These are phyloP conservation scores for Cataglyphis cursor DNA, from an alignment of 2,888 invertebrate genomes.

Conservation along the genomic window DNA sequence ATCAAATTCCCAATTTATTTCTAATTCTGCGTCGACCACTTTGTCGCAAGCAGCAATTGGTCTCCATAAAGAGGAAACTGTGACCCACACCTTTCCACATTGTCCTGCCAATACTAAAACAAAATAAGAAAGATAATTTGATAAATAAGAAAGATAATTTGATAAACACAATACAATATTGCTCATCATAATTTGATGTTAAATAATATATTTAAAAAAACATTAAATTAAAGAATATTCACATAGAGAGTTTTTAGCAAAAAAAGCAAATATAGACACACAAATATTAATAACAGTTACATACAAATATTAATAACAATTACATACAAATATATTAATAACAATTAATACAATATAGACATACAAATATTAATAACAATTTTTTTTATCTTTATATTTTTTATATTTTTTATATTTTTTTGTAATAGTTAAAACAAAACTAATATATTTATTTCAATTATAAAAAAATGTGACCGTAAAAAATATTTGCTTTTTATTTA, in stretches of 20 bases:
- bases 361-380: no score
- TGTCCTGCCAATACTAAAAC: slow-evolving; percentile 77
- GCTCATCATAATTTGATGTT: background rate
- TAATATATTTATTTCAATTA: background rate
- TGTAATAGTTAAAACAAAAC: slow-evolving; percentile 4
- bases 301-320: no score
- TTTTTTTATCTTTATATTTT: background rate
- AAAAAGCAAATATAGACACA: background rate
- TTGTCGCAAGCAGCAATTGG: slow-evolving; percentile 80
- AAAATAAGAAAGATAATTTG: background rate
- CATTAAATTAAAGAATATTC: background rate
- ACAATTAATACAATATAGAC: no score
- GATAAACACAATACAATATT: background rate
- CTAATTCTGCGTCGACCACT: slow-evolving; percentile 87
- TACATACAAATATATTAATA: no score
- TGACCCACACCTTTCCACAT: slow-evolving; percentile 87
- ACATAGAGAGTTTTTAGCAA: background rate
- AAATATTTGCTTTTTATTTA: slow-evolving; percentile 9
- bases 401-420: slow-evolving; percentile 11
- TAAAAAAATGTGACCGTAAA: background rate
- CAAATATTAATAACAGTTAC: background rate
- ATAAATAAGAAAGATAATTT: background rate
- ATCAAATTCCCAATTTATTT: slow-evolving; percentile 88
- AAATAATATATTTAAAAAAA: background rate
- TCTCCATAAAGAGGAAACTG: slow-evolving; percentile 87